Evolutionary conservation across 1,140 invertebrate species (phyloP).

Genomic region (Drosophila jambulina): DNA sequence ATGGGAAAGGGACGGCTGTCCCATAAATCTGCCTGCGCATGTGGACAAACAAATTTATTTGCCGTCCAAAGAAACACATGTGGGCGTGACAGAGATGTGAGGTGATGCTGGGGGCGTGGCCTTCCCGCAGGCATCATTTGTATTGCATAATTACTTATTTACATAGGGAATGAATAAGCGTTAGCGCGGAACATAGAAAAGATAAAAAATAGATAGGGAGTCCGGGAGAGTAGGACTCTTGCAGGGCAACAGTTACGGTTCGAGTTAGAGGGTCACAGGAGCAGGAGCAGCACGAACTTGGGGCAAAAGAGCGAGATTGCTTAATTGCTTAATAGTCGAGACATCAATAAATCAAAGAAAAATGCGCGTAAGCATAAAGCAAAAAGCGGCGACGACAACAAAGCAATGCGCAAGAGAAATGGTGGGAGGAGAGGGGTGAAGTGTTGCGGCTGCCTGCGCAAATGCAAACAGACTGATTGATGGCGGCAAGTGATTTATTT

Average conservation of each 20-base stretch:
- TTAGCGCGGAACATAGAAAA: not conserved
- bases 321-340: slow-evolving; percentile 82
- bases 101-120: slow-evolving; percentile 21
- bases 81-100: slow-evolving; percentile 4
- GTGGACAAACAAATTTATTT: slow-evolving; percentile 43
- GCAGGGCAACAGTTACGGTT: slow-evolving; percentile 8
- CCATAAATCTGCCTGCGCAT: slow-evolving; percentile 53
- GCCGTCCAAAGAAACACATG: slow-evolving; percentile 7
- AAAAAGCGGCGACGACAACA: slow-evolving; percentile 56
- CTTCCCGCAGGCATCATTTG: slow-evolving; percentile 46
- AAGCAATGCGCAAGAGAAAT: slow-evolving; percentile 46
- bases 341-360: slow-evolving; percentile 80
- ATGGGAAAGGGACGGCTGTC: slow-evolving; percentile 9
- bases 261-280: not conserved
- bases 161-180: slow-evolving; percentile 22
- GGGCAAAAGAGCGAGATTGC: slow-evolving; percentile 24
- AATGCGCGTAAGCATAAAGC: slow-evolving; percentile 76
- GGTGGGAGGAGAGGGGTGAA: not conserved
- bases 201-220: not conserved
- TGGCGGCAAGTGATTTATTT: slow-evolving; percentile 80
- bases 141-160: slow-evolving; percentile 61
- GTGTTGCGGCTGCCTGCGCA: slow-evolving; percentile 54
- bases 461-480: slow-evolving; percentile 81
- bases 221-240: not conserved
- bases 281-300: not conserved